These are phyloP conservation scores for Dallia pectoralis DNA, from an alignment of 2,797 vertebrate genomes.

Conservation along the genomic window DNA sequence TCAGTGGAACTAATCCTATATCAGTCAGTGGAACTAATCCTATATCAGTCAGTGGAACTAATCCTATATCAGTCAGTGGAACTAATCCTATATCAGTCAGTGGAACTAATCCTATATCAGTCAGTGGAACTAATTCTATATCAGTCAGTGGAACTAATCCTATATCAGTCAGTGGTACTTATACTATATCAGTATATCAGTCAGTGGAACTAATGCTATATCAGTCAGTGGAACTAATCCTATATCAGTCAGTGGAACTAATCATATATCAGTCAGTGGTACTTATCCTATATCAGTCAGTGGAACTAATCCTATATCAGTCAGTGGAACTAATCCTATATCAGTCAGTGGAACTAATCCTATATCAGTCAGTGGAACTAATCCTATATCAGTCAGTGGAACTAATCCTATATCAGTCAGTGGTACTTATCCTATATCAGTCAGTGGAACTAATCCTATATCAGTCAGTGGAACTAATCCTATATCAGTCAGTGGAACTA, in stretches of 20 bases:
- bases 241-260: slow-evolving; percentile 15
- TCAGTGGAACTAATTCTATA: slow-evolving; percentile 22
- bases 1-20: slow-evolving; percentile 23
- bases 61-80: slow-evolving; percentile 16
- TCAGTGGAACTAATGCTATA: slow-evolving; percentile 22
- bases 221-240: slow-evolving; percentile 26
- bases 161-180: slow-evolving; percentile 13
- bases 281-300: no score
- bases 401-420: slow-evolving; percentile 33
- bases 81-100: slow-evolving; percentile 27
- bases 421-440: no score
- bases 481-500: slow-evolving; percentile 15
- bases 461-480: slow-evolving; percentile 26
- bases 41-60: slow-evolving; percentile 15
- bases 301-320: slow-evolving; percentile 27
- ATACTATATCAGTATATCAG: no score
- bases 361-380: slow-evolving; percentile 15
- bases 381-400: slow-evolving; percentile 16
- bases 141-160: slow-evolving; percentile 26
- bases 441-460: slow-evolving; percentile 23
- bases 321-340: slow-evolving; percentile 23
- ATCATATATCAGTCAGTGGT: no score
- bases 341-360: slow-evolving; percentile 26
- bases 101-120: slow-evolving; percentile 27
- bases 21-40: slow-evolving; percentile 26